Evolutionary conservation across 2,797 vertebrate genomes (phyloP).

Genomic region (Argyrosomus regius): DNA sequence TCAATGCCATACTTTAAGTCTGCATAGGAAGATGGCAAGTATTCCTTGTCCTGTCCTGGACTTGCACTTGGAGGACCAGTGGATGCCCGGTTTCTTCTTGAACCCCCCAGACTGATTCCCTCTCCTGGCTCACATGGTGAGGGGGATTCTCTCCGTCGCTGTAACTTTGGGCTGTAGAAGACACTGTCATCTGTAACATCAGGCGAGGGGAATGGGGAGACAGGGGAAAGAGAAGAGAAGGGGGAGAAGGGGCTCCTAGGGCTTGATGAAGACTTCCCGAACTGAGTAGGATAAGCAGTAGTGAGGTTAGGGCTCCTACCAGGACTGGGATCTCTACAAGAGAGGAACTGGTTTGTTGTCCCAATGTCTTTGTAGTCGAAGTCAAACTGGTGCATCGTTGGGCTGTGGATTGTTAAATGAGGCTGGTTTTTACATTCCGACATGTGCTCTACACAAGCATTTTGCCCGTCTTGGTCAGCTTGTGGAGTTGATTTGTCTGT

Average conservation of each 20-base stretch:
- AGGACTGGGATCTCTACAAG: constrained; percentile 60
- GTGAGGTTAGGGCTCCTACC: constrained; percentile 41
- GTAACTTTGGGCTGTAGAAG: constrained; percentile 81
- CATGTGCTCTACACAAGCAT: constrained; percentile 19
- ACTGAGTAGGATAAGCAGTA: constrained; percentile 53
- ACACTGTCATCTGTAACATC: constrained; percentile 79
- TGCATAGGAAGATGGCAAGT: constrained; percentile 74
- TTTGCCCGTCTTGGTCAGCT: constrained; percentile 17
- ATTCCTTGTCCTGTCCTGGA: constrained; percentile 46
- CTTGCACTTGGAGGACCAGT: constrained; percentile 63
- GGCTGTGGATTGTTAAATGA: constrained; percentile 45
- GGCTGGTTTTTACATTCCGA: constrained; percentile 45
- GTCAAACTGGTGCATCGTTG: constrained; percentile 40
- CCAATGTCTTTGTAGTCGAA: constrained; percentile 35
- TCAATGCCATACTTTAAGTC: constrained; percentile 86
- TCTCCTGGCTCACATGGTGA: constrained; percentile 71
- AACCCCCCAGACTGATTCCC: constrained; percentile 48
- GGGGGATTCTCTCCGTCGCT: constrained; percentile 62
- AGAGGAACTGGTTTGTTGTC: constrained; percentile 44
- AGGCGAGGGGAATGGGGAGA: constrained; percentile 63
- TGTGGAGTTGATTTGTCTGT: constrained; percentile 38
- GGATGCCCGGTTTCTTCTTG: constrained; percentile 68
- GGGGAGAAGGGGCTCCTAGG: constrained; percentile 77
- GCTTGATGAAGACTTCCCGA: constrained; percentile 65
- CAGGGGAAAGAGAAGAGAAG: constrained; percentile 72